Percentiles rank a stretch among this genome's conserved stretches.
phyloP scores from a whole-genome alignment of 2,888 invertebrate species.

The Cheilosia grossa region DNA sequence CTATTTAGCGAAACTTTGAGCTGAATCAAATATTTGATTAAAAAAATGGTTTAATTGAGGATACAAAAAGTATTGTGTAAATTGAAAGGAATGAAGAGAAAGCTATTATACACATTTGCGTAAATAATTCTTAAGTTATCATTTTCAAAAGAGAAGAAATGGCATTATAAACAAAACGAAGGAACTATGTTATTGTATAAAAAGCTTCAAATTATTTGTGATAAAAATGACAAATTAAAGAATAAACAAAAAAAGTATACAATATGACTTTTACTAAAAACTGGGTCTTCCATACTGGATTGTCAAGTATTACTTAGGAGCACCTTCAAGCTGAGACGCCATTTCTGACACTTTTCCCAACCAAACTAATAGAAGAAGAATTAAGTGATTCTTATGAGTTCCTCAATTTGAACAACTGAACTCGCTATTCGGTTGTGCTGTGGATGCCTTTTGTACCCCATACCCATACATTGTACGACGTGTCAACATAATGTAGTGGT shows the following conservation, averaged over 20 bases:
- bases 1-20: slow-evolving; percentile 36
- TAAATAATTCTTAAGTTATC: slow-evolving; percentile 42
- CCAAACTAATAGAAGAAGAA: too few relatives aligned
- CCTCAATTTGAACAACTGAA: too few relatives aligned
- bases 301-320: too few relatives aligned
- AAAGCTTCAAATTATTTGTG: slow-evolving; percentile 75
- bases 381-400: too few relatives aligned
- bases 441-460: too few relatives aligned
- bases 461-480: too few relatives aligned
- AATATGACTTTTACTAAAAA: slow-evolving; percentile 1
- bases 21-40: slow-evolving; percentile 24
- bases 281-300: too few relatives aligned
- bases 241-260: slow-evolving; percentile 43
- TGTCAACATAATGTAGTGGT: too few relatives aligned
- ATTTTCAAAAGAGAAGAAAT: slow-evolving; percentile 20
- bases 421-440: too few relatives aligned
- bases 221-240: slow-evolving; percentile 71
- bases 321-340: too few relatives aligned
- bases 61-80: slow-evolving; percentile 48
- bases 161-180: slow-evolving; percentile 17
- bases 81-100: slow-evolving; percentile 36
- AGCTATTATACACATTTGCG: slow-evolving; percentile 34
- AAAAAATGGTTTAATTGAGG: not conserved
- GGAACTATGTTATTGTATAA: slow-evolving; percentile 72
- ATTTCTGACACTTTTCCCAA: too few relatives aligned